Conservation (phyloP, 2,113 vertebrate species). For the Phalacrocorax carbo region DNA sequence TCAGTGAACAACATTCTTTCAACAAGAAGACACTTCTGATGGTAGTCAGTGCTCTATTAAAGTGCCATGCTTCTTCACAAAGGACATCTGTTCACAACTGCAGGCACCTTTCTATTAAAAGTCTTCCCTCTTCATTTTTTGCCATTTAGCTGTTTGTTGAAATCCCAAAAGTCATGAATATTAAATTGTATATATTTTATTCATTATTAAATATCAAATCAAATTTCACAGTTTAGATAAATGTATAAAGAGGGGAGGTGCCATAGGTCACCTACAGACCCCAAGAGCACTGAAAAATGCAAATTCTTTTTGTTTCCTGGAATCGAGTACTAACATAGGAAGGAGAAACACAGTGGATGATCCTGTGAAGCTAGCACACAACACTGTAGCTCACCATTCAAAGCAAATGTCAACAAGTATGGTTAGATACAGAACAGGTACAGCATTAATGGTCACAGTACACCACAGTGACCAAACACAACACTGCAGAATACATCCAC, state of each 20-base stretch:
- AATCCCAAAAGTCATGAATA: background rate
- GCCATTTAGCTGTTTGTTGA: background rate
- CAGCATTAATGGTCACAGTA: background rate
- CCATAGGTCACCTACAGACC: background rate
- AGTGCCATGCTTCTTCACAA: background rate
- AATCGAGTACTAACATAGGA: rapidly evolving
- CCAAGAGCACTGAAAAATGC: background rate
- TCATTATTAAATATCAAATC: background rate
- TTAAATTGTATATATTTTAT: background rate
- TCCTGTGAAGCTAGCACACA: background rate
- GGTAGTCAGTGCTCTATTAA: background rate
- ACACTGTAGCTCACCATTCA: background rate
- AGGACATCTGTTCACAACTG: constrained; percentile 11
- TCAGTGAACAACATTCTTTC: background rate
- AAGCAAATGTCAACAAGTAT: background rate
- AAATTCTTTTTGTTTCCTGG: background rate
- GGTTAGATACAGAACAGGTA: background rate
- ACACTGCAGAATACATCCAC: no score
- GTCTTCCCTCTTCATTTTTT: background rate
- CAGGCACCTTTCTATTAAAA: background rate
- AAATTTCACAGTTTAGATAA: background rate
- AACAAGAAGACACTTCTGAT: background rate
- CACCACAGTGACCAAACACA: background rate
- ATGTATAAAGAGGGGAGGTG: background rate
- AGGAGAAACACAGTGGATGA: background rate